phyloP scores from a whole-genome alignment of 1,140 invertebrate genomes.

The Neodiprion lecontei region DNA sequence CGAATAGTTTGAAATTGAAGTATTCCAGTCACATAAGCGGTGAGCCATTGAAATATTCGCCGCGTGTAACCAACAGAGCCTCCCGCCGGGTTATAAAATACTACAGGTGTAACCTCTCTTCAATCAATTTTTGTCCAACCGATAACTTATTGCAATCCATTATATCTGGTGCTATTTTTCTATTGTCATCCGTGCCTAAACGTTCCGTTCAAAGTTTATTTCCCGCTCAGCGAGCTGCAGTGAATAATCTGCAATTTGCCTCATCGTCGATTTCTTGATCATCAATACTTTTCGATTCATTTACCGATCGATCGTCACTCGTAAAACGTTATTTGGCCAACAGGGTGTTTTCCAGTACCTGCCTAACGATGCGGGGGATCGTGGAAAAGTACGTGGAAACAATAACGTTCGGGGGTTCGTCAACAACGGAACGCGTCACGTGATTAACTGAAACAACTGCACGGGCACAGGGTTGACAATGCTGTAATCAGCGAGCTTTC shows the following conservation, averaged over 20 bases:
- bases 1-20: background rate
- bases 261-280: too few species aligned
- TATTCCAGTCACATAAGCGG: slow-evolving; percentile 44
- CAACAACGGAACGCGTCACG: slow-evolving; percentile 25
- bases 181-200: background rate
- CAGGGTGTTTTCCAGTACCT: too few species aligned
- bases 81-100: slow-evolving; percentile 42
- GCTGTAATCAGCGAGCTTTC: slow-evolving; percentile 55
- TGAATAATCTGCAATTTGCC: too few species aligned
- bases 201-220: background rate
- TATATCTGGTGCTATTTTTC: slow-evolving; percentile 34
- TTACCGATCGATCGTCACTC: too few species aligned
- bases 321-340: too few species aligned
- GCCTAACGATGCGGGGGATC: too few species aligned
- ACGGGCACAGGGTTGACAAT: slow-evolving; percentile 38
- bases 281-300: too few species aligned
- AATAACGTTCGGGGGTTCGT: too few species aligned
- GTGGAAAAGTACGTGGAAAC: too few species aligned
- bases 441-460: slow-evolving; percentile 48
- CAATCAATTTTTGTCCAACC: slow-evolving; percentile 40
- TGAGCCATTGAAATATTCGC: slow-evolving; percentile 43
- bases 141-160: slow-evolving; percentile 47
- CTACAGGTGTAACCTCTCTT: slow-evolving; percentile 25
- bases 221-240: background rate
- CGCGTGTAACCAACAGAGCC: slow-evolving; percentile 47